Evolutionary conservation across 2,113 vertebrate genomes (phyloP).

Genomic region (Sturnus vulgaris): DNA sequence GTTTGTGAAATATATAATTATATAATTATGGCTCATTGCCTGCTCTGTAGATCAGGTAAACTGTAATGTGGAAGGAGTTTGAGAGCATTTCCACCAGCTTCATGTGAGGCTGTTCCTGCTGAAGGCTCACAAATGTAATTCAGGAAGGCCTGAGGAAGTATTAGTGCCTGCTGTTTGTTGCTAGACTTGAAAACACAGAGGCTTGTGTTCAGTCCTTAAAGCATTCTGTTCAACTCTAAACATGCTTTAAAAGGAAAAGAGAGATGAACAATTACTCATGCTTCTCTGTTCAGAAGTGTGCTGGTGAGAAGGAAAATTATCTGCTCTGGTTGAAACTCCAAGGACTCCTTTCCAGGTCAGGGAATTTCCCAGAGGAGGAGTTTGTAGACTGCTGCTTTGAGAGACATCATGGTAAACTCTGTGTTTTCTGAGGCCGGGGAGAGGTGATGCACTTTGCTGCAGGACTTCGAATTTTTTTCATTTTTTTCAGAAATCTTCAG

Average conservation of each 20-base stretch:
- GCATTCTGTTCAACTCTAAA: neutral
- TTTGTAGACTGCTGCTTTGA: neutral
- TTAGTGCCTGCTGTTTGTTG: neutral
- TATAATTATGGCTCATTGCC: neutral
- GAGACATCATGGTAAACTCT: accelerated
- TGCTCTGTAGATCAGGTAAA: neutral
- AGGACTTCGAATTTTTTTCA: neutral
- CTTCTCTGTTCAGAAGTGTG: neutral
- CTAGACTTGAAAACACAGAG: neutral
- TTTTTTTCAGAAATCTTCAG: neutral
- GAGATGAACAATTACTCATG: neutral
- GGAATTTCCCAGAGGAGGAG: neutral
- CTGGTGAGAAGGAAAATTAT: neutral
- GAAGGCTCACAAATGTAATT: neutral
- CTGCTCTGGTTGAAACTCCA: neutral
- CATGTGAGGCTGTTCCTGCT: neutral
- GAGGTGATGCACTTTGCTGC: neutral
- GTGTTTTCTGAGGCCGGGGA: neutral
- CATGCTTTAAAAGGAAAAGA: neutral
- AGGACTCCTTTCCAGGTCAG: neutral
- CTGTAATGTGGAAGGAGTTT: neutral
- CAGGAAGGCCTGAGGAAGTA: neutral
- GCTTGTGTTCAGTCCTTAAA: neutral
- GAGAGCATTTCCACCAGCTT: neutral
- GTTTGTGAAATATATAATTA: neutral